Base-by-base conservation (phyloP, 2,113 vertebrate species). In the Ornithorhynchus anatinus region DNA sequence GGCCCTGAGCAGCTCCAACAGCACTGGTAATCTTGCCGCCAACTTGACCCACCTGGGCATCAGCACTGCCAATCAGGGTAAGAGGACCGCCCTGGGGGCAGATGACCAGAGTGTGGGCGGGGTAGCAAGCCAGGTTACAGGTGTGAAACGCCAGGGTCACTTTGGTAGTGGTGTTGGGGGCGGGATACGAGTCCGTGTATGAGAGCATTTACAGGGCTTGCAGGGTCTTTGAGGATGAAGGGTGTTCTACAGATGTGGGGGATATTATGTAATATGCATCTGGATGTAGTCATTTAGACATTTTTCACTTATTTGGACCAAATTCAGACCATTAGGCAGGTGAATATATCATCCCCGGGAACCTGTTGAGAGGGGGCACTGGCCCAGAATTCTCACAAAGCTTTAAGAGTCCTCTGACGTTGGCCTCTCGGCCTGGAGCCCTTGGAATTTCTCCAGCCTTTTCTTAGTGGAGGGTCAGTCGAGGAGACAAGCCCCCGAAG, bases 21-120 rank as follows among this genome's bases (percentile, higher is more conserved):
- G 96, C 79, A 95, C 97, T 0, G 94, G 96, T 12, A 98, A 95
- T 75, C 94, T 97, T 2, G 93, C 96, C 42, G 93, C 96, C 87
- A 98, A 96, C 89, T 94, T 98, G 85, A 96, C 95, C 13, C 97
- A 98, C 86, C 88, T 98, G 86, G 97, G 96, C 84, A 94, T 99
- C 83, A 93, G 95, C 32, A 88, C 94, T 7, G 88, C 92, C 79
- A 92, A 82, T 80, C 97, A 95, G 67, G 97, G 97, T 98, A 92
- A 91, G 89, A 15, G 31, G 43, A 43, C 45, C 54, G 58, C 25
- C 52, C n/a, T 5, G 20, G 2, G 12, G 42, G 23, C 36, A 15
- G 48, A 48, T 20, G 54, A 23, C 35, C 29, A 25, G 37, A 29
- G 43, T 27, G 11, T 17, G 11, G 37, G 23, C 15, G 8, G 35